These are phyloP conservation scores for Xenops minutus DNA, from an alignment of 2,797 vertebrate species.

Conservation along the genomic window DNA sequence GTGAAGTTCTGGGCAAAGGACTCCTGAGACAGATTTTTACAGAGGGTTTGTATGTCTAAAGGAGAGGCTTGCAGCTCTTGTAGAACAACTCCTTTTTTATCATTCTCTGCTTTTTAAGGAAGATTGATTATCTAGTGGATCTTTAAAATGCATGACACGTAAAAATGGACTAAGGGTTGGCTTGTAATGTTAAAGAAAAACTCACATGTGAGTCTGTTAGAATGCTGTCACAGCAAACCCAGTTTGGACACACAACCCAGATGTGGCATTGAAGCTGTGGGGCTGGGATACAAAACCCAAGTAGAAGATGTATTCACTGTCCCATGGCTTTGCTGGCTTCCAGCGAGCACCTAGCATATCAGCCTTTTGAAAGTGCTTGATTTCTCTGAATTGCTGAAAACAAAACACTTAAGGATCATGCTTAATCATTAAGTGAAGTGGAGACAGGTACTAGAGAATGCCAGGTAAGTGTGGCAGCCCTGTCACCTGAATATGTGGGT, in stretches of 20 bases:
- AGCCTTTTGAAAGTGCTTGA: neutral
- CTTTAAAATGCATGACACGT: neutral
- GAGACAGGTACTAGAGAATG: neutral
- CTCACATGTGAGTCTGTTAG: neutral
- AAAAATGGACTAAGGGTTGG: neutral
- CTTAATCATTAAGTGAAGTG: neutral
- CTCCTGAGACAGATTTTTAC: neutral
- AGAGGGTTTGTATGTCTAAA: neutral
- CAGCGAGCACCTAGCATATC: neutral
- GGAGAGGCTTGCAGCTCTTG: neutral
- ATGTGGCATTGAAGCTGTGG: neutral
- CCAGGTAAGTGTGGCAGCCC: neutral
- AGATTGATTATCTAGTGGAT: neutral
- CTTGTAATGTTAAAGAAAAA: neutral
- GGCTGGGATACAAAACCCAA: neutral
- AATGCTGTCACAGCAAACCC: neutral
- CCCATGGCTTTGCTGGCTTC: neutral
- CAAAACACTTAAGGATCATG: neutral
- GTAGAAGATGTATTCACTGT: neutral
- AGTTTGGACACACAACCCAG: neutral
- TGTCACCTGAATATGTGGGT: neutral
- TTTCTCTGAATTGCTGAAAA: neutral
- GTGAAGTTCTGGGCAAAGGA: neutral
- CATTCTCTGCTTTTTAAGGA: neutral
- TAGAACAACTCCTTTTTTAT: neutral